These are phyloP conservation scores for Steinernema hermaphroditum DNA, from an alignment of 2,888 invertebrate genomes.

Conservation along the genomic window DNA sequence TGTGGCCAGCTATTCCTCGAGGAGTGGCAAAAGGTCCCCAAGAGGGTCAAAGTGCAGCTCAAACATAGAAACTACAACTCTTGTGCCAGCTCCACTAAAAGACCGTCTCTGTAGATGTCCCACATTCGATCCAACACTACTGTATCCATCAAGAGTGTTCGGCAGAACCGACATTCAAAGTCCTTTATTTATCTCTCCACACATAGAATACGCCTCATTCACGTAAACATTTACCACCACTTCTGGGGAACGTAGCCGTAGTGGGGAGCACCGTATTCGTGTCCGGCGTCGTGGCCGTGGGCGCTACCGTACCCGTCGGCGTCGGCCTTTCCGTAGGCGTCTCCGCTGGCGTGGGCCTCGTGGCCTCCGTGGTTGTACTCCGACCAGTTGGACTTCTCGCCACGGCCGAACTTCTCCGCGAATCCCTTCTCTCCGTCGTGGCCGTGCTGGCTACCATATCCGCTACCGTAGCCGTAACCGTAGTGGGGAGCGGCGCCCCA, in stretches of 20 bases:
- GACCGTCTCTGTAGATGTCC: neutral
- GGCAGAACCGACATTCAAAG: too few relatives aligned
- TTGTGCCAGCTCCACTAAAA: neutral
- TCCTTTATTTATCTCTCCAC: too few relatives aligned
- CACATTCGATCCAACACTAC: neutral
- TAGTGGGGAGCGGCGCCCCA: neutral
- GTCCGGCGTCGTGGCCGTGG: too few relatives aligned
- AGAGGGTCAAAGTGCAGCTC: neutral
- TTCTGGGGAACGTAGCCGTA: too few relatives aligned
- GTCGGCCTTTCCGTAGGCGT: too few relatives aligned
- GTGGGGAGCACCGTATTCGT: too few relatives aligned
- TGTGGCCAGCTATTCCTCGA: neutral
- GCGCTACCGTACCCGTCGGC: too few relatives aligned
- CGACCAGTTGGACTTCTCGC: slow-evolving; percentile 21
- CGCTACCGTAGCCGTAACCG: neutral
- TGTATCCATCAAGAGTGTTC: too few relatives aligned
- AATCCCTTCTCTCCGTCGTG: neutral
- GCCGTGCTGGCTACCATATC: slow-evolving; percentile 2
- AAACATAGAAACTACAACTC: neutral
- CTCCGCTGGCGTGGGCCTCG: neutral
- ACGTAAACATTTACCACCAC: too few relatives aligned
- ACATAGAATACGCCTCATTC: too few relatives aligned
- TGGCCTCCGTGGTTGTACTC: slow-evolving; percentile 10
- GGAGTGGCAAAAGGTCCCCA: neutral
- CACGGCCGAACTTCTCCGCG: neutral